Evolutionary conservation across 2,888 invertebrate species (phyloP).

Genomic region (Pachydiplax longipennis): DNA sequence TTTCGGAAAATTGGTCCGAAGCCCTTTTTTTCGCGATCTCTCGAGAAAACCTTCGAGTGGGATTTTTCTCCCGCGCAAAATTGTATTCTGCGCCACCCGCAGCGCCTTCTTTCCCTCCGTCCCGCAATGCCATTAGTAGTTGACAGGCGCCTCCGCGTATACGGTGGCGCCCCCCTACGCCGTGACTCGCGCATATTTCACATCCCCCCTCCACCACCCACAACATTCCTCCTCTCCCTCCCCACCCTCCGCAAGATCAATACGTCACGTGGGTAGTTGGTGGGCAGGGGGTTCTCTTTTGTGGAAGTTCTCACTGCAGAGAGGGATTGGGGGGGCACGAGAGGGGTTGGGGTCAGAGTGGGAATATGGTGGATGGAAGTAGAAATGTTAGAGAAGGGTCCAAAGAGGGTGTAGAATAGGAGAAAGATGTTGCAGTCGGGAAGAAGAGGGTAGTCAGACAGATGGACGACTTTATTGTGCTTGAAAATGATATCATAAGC

Average conservation of each 20-base stretch:
- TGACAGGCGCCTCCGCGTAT: not conserved
- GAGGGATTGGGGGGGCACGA: not conserved
- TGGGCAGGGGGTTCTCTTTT: not conserved
- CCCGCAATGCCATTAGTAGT: not conserved
- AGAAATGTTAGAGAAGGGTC: no score
- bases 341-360: not conserved
- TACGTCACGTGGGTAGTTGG: not conserved
- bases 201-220: not conserved
- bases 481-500: no score
- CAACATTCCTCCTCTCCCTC: not conserved
- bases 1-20: no score
- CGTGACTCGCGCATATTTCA: not conserved
- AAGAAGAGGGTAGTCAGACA: no score
- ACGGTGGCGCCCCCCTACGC: not conserved
- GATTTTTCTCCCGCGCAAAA: not conserved
- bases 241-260: not conserved
- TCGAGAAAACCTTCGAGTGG: not conserved
- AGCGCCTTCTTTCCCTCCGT: not conserved
- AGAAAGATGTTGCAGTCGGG: no score
- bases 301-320: not conserved
- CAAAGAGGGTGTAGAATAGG: no score
- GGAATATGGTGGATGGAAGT: not conserved
- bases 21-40: no score
- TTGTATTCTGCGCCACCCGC: not conserved
- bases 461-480: no score